phyloP scores from a whole-genome alignment of 2,888 invertebrate species.

The Molorchus minor region DNA sequence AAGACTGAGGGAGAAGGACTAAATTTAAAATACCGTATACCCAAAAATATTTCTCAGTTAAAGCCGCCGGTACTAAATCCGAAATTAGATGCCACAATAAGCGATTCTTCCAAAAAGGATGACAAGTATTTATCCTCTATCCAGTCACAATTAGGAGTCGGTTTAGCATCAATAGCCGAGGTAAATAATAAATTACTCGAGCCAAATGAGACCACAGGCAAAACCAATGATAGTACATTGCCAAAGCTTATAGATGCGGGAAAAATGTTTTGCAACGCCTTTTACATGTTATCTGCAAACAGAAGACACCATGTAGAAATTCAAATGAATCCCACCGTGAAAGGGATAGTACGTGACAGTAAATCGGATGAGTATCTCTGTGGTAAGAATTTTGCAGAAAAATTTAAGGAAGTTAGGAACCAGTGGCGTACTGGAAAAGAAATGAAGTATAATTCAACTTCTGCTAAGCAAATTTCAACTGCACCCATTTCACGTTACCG shows the following conservation, averaged over 20 bases:
- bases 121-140: conserved; percentile 17
- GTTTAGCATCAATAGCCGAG: no score
- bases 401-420: conserved; percentile 15
- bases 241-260: conserved; percentile 14
- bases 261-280: conserved; percentile 16
- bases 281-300: conserved; percentile 22
- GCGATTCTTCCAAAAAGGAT: conserved; percentile 10
- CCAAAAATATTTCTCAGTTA: conserved; percentile 11
- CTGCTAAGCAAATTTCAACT: neutral
- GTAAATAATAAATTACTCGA: neutral
- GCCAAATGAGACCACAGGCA: neutral
- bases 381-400: conserved; percentile 25
- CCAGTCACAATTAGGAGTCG: conserved; percentile 8
- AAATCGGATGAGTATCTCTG: conserved; percentile 23
- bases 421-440: conserved; percentile 20
- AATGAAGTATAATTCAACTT: conserved; percentile 10
- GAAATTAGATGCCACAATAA: conserved; percentile 6
- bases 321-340: conserved; percentile 19
- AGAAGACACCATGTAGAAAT: conserved; percentile 19
- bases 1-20: neutral
- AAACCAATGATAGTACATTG: conserved; percentile 9
- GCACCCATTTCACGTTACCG: no score
- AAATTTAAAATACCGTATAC: conserved; percentile 2
- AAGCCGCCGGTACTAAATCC: conserved; percentile 17
- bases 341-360: conserved; percentile 22